Evolutionary conservation across 2,888 invertebrate genomes (phyloP), one percentile per base, ranked within the genome.

Genomic region (Latheticus oryzae): DNA sequence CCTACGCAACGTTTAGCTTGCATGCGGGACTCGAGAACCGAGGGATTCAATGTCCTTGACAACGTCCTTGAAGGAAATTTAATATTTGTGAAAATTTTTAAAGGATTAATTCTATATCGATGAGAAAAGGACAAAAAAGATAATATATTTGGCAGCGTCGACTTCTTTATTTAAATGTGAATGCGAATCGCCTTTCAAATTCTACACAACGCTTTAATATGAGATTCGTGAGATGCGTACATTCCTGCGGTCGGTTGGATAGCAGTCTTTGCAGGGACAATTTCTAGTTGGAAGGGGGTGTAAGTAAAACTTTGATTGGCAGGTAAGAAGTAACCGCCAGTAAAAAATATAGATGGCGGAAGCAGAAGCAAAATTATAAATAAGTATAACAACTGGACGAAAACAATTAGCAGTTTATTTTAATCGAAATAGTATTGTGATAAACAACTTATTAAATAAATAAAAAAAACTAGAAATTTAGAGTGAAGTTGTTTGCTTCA

Each of bases 1-100:
- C 75, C 75, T 74, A 73, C 74, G 76, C 72, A 74, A 67, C 65
- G 63, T 67, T 67, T 67, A 67, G 71, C 72, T 59, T 59, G 59
- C 59, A 55, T 42, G 45, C 59, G 51, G 45, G 50, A 35, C 15
- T 55, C 37, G 30, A 42, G 40, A 50, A n/a, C 43, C 43, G 33
- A 24, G 19, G 52, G 45, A 38, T 17, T 26, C n/a, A 5, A 43
- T 12, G 47, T 33, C 47, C 33, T 47, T 47, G 47, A 32, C 13
- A 15, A 15, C 9, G 37, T 19, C 33, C 19, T 33, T 47, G 23
- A 26, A 9, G 17, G 23, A 24, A n/a, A n/a, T n/a, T n/a, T n/a
- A n/a, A n/a, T n/a, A n/a, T n/a, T n/a, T n/a, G n/a, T n/a, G n/a
- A 56, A 60, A 60, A 56, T 30, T 55, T 61, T 58, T 61, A 42